These are phyloP conservation scores for Loxodonta africana DNA, from an alignment of 2,113 vertebrate genomes.

Conservation along the genomic window DNA sequence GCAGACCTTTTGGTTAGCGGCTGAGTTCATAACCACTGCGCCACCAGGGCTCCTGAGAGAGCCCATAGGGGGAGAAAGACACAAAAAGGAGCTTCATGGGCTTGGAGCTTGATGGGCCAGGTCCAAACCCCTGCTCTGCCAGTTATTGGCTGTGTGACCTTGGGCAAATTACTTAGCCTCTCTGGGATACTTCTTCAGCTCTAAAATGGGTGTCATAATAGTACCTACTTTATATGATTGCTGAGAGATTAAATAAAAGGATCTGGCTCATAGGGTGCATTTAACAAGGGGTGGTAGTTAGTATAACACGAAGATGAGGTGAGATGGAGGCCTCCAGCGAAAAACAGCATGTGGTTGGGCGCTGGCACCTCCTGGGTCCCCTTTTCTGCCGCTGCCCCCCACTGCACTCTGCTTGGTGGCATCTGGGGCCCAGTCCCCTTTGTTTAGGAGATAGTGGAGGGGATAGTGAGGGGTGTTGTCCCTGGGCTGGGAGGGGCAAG, in stretches of 20 bases:
- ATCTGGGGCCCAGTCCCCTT: not conserved
- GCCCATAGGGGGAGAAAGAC: not conserved
- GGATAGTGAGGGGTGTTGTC: not conserved
- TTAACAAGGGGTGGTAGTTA: not conserved
- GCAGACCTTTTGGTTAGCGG: no score
- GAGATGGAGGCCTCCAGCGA: not conserved
- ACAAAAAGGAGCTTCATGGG: not conserved
- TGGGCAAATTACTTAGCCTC: not conserved
- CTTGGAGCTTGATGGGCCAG: accelerated
- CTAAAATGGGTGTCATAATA: not conserved
- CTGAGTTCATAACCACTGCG: no score
- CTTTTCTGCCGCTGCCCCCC: not conserved
- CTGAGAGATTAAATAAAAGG: not conserved
- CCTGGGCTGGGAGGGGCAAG: not conserved
- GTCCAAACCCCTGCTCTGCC: not conserved
- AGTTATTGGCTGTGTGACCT: not conserved
- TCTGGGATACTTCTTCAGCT: not conserved
- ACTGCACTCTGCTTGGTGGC: accelerated
- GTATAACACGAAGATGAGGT: accelerated
- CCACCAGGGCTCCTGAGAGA: not conserved
- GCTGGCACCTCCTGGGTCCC: not conserved
- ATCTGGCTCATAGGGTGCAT: accelerated
- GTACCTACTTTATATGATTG: no score
- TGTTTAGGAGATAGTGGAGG: not conserved
- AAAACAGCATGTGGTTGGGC: not conserved